Evolutionary conservation across 2,113 vertebrate genomes (phyloP).

Genomic region (Cynocephalus volans): DNA sequence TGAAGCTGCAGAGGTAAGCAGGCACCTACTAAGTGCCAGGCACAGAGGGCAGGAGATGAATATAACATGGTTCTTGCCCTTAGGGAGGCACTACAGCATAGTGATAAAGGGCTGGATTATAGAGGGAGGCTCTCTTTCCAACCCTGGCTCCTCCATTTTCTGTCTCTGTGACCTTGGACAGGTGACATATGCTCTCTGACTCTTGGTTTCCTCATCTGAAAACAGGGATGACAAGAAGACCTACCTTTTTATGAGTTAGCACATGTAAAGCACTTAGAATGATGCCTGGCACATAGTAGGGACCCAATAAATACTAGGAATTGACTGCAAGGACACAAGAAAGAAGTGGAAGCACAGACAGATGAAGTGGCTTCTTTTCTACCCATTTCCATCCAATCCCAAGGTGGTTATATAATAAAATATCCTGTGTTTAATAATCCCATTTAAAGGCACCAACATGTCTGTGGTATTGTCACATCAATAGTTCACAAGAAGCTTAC

Average conservation of each 20-base stretch:
- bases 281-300: not conserved
- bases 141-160: not conserved
- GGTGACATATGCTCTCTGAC: not conserved
- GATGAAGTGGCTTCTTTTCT: not conserved
- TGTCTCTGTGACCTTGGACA: not conserved
- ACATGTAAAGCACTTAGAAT: not conserved
- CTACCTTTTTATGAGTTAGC: constrained; percentile 5
- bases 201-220: not conserved
- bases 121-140: not conserved
- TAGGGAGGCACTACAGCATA: not conserved
- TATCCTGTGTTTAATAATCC: not conserved
- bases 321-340: not conserved
- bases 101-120: not conserved
- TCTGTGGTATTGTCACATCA: not conserved
- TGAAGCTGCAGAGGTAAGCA: not conserved
- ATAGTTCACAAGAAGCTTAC: not conserved
- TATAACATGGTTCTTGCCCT: not conserved
- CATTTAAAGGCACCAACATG: not conserved
- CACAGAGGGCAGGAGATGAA: not conserved
- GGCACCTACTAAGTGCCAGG: not conserved
- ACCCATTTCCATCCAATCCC: not conserved
- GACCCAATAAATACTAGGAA: not conserved
- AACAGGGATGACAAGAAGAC: not conserved
- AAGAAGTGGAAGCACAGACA: not conserved
- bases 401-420: not conserved